Evolutionary conservation across 1,140 invertebrate genomes (phyloP).

Genomic region (Anastatus disparis): DNA sequence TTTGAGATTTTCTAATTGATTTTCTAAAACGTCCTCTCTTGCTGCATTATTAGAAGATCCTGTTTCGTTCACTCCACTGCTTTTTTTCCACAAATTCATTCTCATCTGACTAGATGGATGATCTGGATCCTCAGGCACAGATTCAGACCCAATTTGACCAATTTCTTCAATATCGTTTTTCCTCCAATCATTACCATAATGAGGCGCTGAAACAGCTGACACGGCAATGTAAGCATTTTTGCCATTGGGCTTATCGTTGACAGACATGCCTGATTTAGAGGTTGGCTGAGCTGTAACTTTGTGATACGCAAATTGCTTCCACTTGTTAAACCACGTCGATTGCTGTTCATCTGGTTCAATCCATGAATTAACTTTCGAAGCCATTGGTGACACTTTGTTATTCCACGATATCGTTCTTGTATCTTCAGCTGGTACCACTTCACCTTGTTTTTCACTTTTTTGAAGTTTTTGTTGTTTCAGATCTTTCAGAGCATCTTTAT

Average conservation of each 20-base stretch:
- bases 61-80: conserved; percentile 32
- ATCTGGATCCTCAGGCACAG: conserved; percentile 42
- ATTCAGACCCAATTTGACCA: not conserved
- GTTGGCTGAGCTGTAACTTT: conserved; percentile 55
- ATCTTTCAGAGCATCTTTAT: conserved; percentile 29
- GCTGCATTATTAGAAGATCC: conserved; percentile 31
- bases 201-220: conserved; percentile 55
- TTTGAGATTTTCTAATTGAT: conserved; percentile 57
- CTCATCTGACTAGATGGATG: conserved; percentile 48
- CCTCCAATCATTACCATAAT: conserved; percentile 57
- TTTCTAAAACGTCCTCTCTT: conserved; percentile 52
- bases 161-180: conserved; percentile 57
- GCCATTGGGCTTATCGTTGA: conserved; percentile 46
- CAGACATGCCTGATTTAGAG: conserved; percentile 47
- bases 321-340: conserved; percentile 46
- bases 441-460: conserved; percentile 17
- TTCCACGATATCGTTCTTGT: not conserved
- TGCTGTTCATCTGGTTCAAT: conserved; percentile 53
- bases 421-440: conserved; percentile 22
- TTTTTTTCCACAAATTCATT: conserved; percentile 51
- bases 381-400: conserved; percentile 23
- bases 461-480: conserved; percentile 17
- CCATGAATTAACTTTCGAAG: conserved; percentile 47
- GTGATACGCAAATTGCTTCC: conserved; percentile 62
- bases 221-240: conserved; percentile 61